Percentiles rank a stretch among this genome's conserved stretches.
Conservation (phyloP, 2,888 invertebrate species). For the Drosophila siamana region DNA sequence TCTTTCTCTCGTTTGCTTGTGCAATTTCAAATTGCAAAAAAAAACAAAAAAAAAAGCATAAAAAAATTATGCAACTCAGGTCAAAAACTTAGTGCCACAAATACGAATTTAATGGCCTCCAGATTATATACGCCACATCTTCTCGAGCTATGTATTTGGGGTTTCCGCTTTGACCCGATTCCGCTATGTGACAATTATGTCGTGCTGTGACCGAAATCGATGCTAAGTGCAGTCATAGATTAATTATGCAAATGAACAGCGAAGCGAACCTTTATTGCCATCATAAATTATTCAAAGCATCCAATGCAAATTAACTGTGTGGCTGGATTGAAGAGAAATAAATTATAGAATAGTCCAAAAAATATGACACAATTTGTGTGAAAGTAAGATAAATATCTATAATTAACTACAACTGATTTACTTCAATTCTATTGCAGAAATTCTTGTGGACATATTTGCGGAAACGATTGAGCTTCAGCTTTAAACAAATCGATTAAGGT, state of each 20-base stretch:
- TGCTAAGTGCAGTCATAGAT: background rate
- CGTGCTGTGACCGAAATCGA: background rate
- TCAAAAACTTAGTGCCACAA: constrained; percentile 36
- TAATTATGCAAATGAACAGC: no score
- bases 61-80: constrained; percentile 64
- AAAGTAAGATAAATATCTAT: no score
- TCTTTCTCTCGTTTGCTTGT: constrained; percentile 49
- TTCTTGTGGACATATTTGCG: background rate
- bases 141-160: background rate
- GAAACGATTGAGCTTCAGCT: background rate
- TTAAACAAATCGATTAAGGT: background rate
- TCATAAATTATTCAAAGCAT: background rate
- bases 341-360: no score
- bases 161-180: constrained; percentile 31
- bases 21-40: constrained; percentile 50
- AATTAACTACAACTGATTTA: no score
- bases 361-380: no score
- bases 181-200: constrained; percentile 7
- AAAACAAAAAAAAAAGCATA: background rate
- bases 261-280: background rate
- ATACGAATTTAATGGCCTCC: constrained; percentile 20
- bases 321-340: no score
- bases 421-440: background rate
- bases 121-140: constrained; percentile 14
- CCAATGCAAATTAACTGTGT: no score